Conservation (phyloP, 2,797 vertebrate species). For the Gymnoscopelus microlampas region DNA sequence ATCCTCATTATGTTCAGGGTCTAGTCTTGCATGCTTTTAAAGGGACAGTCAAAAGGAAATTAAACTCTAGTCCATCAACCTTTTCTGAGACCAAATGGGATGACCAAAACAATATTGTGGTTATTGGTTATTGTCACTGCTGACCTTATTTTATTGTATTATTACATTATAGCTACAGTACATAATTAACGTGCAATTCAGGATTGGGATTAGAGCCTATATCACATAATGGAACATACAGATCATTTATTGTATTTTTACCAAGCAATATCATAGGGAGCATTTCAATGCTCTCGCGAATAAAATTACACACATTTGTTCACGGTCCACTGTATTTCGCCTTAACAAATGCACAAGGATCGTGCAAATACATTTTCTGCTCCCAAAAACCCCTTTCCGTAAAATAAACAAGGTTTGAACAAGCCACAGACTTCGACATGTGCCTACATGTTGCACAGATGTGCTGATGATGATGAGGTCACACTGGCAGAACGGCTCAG, state of each 20-base stretch:
- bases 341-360: conserved; percentile 44
- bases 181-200: no score
- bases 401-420: conserved; percentile 51
- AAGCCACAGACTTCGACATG: conserved; percentile 41
- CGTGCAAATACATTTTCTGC: conserved; percentile 40
- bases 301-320: conserved; percentile 10
- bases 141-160: background rate
- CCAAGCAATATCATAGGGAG: no score
- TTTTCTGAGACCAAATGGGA: no score
- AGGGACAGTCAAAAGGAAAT: conserved; percentile 12
- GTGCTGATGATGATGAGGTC: conserved; percentile 21
- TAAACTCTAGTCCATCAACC: conserved; percentile 15
- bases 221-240: no score
- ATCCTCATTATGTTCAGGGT: conserved; percentile 4
- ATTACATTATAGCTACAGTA: background rate
- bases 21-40: background rate
- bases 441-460: conserved; percentile 40
- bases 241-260: no score
- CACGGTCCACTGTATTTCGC: conserved; percentile 27
- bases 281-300: conserved; percentile 1
- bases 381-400: conserved; percentile 13
- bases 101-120: no score
- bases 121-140: background rate
- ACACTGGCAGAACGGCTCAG: conserved; percentile 9
- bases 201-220: no score